A percentile compares a stretch with the other conserved stretches of the same genome.
phyloP scores from a whole-genome alignment of 2,797 vertebrate genomes.

The Arrhamphus sclerolepis region DNA sequence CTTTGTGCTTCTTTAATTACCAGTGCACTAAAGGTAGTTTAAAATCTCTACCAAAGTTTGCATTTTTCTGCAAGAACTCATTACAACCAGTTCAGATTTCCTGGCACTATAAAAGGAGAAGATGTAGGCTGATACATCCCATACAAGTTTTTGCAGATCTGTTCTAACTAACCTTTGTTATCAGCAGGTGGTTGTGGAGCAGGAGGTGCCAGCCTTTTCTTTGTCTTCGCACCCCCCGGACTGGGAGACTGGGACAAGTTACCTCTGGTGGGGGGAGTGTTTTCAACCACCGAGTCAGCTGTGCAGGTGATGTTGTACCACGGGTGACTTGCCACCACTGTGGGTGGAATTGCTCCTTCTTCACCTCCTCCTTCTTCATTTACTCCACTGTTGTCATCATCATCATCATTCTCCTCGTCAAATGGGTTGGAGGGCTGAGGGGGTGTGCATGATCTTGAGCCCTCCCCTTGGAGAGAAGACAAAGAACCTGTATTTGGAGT shows the following conservation, averaged over 20 bases:
- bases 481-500: slow-evolving; percentile 74
- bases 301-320: slow-evolving; percentile 91
- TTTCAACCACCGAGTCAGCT: slow-evolving; percentile 60
- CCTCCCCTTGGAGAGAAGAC: slow-evolving; percentile 87
- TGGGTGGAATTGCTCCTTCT: slow-evolving; percentile 48
- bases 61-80: too few species aligned
- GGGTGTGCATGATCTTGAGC: slow-evolving; percentile 69
- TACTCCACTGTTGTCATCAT: slow-evolving; percentile 56
- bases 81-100: too few species aligned
- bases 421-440: slow-evolving; percentile 89
- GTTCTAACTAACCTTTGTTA: slow-evolving; percentile 74
- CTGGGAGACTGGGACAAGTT: slow-evolving; percentile 68
- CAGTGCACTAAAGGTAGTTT: too few species aligned
- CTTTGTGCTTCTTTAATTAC: too few species aligned
- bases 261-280: slow-evolving; percentile 65
- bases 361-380: slow-evolving; percentile 66
- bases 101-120: too few species aligned
- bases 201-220: slow-evolving; percentile 89
- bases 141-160: background rate
- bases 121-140: background rate
- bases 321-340: slow-evolving; percentile 83
- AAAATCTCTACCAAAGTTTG: too few species aligned
- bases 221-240: slow-evolving; percentile 80
- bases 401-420: slow-evolving; percentile 85
- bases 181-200: slow-evolving; percentile 82